Evolutionary conservation across 2,797 vertebrate genomes (phyloP), one percentile per base, ranked within the genome.

Genomic region (Acrossocheilus wenchowensis): DNA sequence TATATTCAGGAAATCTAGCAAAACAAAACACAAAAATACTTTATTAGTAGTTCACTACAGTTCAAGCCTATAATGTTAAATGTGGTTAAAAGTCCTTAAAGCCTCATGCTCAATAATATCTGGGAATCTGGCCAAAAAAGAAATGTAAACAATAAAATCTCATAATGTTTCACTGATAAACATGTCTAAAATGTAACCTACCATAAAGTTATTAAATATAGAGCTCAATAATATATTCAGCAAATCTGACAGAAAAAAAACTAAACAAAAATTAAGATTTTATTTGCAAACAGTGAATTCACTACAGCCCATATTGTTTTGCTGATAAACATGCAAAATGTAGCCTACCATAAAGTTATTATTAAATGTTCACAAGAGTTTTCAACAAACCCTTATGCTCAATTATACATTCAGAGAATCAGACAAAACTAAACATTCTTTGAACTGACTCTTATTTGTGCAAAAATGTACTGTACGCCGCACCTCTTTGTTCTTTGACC

Each of bases 401-500:
- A 78, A 2, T 17, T 9, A 26, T 78, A 10, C 48, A 26, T 10
- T 19, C 4, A 39, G 9, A 21, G 34, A 57, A 57, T 54, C 50
- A 23, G 48, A 10, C 9, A 34, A 41, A 52, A 73, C 41, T 48
- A 2, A 41, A 71, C 19, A 23, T 48, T 77, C 5, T 19, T 36
- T 54, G 15, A 9, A 68, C 1, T 66, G 14, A 66, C 2, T 34
- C 14, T 64, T 71, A 23, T 57, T 54, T n/a, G 1, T 52, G 15
- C 50, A 57, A 52, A 81, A 57, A 41, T 72, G 52, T 74, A 19
- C 0, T 72, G 60, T 77, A 15, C 0, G 45, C 88, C 93, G 91
- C 88, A 94, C 93, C 88, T 15, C 26, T 88, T 88, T 94, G 93
- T 89, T 95, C 94, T 89, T 87, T 92, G 86, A 96, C 94, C 43